Conservation (phyloP, 2,888 invertebrate species). For the Lagria hirta region DNA sequence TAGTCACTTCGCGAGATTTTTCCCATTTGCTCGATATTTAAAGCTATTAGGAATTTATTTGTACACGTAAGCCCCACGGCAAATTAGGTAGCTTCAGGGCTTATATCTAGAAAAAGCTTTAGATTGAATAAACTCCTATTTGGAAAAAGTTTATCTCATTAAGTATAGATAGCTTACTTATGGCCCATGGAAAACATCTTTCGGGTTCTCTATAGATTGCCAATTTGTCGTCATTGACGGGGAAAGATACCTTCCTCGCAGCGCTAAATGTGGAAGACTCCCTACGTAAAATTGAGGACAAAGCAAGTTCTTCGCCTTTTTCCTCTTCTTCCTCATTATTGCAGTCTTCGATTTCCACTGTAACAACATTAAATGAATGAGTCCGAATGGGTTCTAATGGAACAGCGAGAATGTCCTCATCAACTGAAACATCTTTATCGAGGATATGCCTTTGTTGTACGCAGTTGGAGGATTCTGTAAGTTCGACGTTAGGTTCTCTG, state of each 20-base stretch:
- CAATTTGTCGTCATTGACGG: slow-evolving; percentile 32
- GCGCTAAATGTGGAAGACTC: slow-evolving; percentile 27
- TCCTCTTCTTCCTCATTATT: slow-evolving; percentile 24
- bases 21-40: no score
- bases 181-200: slow-evolving; percentile 33
- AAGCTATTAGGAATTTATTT: no score
- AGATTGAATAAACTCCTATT: no score
- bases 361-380: not conserved
- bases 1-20: no score
- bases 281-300: slow-evolving; percentile 38
- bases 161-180: slow-evolving; percentile 40
- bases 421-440: slow-evolving; percentile 44
- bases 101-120: no score
- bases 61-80: no score
- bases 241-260: slow-evolving; percentile 39
- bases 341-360: slow-evolving; percentile 5
- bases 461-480: slow-evolving; percentile 20
- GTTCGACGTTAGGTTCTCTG: not conserved
- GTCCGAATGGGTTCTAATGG: slow-evolving; percentile 37
- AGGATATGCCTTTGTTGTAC: slow-evolving; percentile 27
- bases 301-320: slow-evolving; percentile 18
- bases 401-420: slow-evolving; percentile 40
- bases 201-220: slow-evolving; percentile 41
- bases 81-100: no score
- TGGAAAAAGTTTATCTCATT: no score